Evolutionary conservation across 2,113 vertebrate genomes (phyloP).

Genomic region (Cyprinus carpio): DNA sequence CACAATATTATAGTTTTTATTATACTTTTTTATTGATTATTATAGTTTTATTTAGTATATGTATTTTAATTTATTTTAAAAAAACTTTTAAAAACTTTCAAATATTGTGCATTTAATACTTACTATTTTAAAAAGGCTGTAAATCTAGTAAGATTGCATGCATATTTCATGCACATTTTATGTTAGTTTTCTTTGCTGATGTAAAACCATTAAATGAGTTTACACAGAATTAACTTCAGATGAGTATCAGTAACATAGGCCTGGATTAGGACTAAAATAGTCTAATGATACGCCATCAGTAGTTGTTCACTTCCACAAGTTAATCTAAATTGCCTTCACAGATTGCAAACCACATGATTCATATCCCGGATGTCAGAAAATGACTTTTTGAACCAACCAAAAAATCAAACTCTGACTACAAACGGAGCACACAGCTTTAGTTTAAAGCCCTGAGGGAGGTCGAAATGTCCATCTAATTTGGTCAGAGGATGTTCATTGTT

Average conservation of each 20-base stretch:
- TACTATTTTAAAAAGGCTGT: not conserved
- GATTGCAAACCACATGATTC: not conserved
- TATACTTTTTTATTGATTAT: too few relatives aligned
- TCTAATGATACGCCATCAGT: not conserved
- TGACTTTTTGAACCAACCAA: not conserved
- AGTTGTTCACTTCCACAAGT: not conserved
- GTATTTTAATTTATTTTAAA: not conserved
- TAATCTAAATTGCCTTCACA: not conserved
- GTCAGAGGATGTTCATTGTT: not conserved
- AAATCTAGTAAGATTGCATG: not conserved
- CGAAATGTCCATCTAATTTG: not conserved
- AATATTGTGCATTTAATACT: not conserved
- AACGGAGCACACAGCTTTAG: not conserved
- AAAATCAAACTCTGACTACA: not conserved
- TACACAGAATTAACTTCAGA: not conserved
- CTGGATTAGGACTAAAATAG: not conserved
- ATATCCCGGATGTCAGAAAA: not conserved
- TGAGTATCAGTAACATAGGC: not conserved
- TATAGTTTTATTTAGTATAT: not conserved
- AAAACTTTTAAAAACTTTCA: not conserved
- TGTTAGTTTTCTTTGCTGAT: not conserved
- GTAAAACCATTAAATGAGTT: not conserved
- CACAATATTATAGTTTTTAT: too few relatives aligned
- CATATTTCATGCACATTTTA: too few relatives aligned
- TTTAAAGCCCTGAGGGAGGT: not conserved